Conservation (phyloP, 2,888 invertebrate genomes). For the Cryptophagus acutangulus region DNA sequence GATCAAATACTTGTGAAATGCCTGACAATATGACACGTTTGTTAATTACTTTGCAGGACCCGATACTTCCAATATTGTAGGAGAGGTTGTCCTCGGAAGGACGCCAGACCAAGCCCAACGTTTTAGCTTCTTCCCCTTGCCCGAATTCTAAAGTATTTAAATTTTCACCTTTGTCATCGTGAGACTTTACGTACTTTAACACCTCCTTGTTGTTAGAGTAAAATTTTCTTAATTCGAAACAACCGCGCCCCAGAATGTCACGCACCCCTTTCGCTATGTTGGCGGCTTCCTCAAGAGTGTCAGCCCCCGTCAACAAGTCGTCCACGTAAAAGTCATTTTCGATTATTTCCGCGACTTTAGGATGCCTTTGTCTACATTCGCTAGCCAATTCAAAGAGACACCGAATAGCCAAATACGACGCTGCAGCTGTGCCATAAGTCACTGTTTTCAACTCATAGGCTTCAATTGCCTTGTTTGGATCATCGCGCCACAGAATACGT, state of each 20-base stretch:
- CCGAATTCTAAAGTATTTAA: conserved; percentile 3
- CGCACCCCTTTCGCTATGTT: background rate
- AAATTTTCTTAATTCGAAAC: conserved; percentile 13
- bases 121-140: conserved; percentile 6
- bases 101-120: conserved; percentile 12
- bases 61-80: conserved; percentile 5
- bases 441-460: background rate
- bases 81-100: conserved; percentile 2
- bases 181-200: conserved; percentile 1
- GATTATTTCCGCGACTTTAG: background rate
- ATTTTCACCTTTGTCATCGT: background rate
- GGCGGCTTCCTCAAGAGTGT: conserved; percentile 1
- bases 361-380: background rate
- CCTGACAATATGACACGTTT: conserved; percentile 12
- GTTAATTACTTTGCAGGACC: conserved; percentile 3
- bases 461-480: background rate
- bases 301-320: background rate
- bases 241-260: conserved; percentile 1
- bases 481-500: background rate
- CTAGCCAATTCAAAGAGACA: background rate
- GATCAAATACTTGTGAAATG: conserved; percentile 16
- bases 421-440: background rate
- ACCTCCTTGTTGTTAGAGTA: conserved; percentile 8
- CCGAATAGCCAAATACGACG: background rate
- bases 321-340: conserved; percentile 3